Percentiles rank a stretch among this genome's conserved stretches.
Evolutionary conservation across 2,797 vertebrate genomes (phyloP).

Genomic region (Rachycentron canadum): DNA sequence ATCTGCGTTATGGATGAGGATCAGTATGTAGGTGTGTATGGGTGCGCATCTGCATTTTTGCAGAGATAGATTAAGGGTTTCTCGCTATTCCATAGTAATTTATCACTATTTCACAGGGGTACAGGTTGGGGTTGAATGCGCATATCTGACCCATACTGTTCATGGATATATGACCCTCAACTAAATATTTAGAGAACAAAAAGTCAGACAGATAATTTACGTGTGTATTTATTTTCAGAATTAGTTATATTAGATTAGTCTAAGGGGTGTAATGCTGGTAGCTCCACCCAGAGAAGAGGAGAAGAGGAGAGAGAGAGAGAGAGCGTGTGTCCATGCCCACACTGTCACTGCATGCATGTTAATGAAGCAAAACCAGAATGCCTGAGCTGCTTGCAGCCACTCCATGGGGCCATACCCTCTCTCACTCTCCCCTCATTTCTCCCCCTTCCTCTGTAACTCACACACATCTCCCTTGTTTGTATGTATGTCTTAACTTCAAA

Average conservation of each 20-base stretch:
- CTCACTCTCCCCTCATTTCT: background rate
- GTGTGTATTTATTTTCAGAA: slow-evolving; percentile 20
- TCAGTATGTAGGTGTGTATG: slow-evolving; percentile 12
- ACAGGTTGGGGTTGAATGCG: slow-evolving; percentile 25
- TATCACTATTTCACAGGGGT: slow-evolving; percentile 35
- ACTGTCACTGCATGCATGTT: slow-evolving; percentile 46
- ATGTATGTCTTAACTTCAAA: slow-evolving; percentile 30
- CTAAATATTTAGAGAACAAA: slow-evolving; percentile 48
- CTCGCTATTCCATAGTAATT: slow-evolving; percentile 30
- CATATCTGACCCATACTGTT: slow-evolving; percentile 8
- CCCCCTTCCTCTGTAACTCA: slow-evolving; percentile 7
- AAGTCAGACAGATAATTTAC: slow-evolving; percentile 33
- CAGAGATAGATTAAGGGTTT: slow-evolving; percentile 30
- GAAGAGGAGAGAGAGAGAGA: background rate
- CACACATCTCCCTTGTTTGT: slow-evolving; percentile 23
- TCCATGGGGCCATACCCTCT: slow-evolving; percentile 12
- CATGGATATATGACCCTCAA: slow-evolving; percentile 19
- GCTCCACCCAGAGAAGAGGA: slow-evolving; percentile 4
- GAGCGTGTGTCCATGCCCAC: background rate
- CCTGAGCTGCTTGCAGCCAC: slow-evolving; percentile 30
- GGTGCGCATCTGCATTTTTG: slow-evolving; percentile 22
- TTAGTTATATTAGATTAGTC: slow-evolving; percentile 33
- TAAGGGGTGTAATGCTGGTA: slow-evolving; percentile 27
- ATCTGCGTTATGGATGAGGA: slow-evolving; percentile 52
- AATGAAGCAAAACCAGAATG: slow-evolving; percentile 67